Evolutionary conservation across 2,113 vertebrate genomes (phyloP).

Genomic region (Cranoglanis bouderius): DNA sequence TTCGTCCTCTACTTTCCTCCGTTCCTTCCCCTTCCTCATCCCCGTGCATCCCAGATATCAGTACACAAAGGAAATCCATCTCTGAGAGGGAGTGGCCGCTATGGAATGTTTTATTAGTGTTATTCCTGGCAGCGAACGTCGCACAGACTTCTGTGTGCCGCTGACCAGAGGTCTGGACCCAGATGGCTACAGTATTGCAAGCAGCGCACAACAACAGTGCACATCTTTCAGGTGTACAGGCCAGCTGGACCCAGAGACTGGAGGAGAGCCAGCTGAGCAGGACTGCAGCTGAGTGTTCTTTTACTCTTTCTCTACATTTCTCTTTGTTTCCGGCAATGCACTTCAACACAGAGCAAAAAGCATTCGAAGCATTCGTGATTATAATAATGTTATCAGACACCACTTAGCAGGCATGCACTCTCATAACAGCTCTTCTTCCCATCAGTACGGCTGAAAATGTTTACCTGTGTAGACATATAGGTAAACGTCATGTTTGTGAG

Average conservation of each 20-base stretch:
- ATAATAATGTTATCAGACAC: background rate
- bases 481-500: no score
- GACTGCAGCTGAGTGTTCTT: slow-evolving; percentile 56
- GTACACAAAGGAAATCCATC: slow-evolving; percentile 70
- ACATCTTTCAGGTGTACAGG: slow-evolving; percentile 67
- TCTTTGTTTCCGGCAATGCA: background rate
- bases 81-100: slow-evolving; percentile 62
- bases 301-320: background rate
- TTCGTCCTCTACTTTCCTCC: slow-evolving; percentile 15
- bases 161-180: slow-evolving; percentile 75
- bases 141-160: slow-evolving; percentile 65
- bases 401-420: background rate
- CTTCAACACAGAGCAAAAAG: background rate
- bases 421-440: background rate
- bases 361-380: background rate
- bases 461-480: no score
- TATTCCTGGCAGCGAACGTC: slow-evolving; percentile 73
- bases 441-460: no score
- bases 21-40: slow-evolving; percentile 54
- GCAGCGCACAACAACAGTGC: slow-evolving; percentile 72
- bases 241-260: slow-evolving; percentile 59
- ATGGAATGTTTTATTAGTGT: slow-evolving; percentile 78
- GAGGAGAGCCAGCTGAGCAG: slow-evolving; percentile 65
- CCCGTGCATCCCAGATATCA: slow-evolving; percentile 70
- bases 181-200: slow-evolving; percentile 71